Evolutionary conservation across 2,888 invertebrate species (phyloP), one percentile per base, ranked within the genome.

Genomic region (Troilus luridus): DNA sequence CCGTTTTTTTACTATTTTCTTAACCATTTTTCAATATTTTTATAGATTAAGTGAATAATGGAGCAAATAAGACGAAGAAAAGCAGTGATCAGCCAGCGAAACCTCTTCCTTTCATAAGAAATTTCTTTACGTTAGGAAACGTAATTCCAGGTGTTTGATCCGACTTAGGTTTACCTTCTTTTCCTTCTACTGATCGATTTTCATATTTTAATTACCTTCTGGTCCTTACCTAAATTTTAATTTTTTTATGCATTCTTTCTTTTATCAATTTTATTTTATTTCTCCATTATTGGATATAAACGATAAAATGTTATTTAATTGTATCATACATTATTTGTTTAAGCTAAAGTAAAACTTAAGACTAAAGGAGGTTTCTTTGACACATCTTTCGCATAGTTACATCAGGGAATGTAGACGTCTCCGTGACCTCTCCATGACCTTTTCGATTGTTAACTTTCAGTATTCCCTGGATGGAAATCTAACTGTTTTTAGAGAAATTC

Each of bases 401-500:
- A 14, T 27, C 11, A 72, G 27, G 12, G 67, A 72, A 8, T 8
- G 72, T 72, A 17, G 6, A 11, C 5, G 72, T 72, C 72, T 12
- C 72, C 27, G 11, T 72, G 72, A 72, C 24, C 67, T 24, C 24
- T 7, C 24, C 6, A 67, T 67, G 67, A 67, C 72, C 27, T 72
- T 72, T 72, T 27, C 27, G 27, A 72, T 72, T 27, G 27, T 72
- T 72, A 72, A 72, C 72, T 72, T 72, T 72, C 72, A 27, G 27
- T 41, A 72, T 27, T 72, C 14, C 72, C 27, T 17, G 27, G 27
- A 72, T 72, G 72, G 27, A 72, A 72, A n/a, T 72, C 72, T 27
- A 11, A 17, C 27, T 27, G 17, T 17, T 72, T 27, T 72, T 41
- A 72, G 27, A 72, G 27, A 72, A 27, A 72, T 72, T 27, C 27